Evolutionary conservation across 2,113 vertebrate species (phyloP), one percentile per base, ranked within the genome.

Genomic region (Phaethon lepturus): DNA sequence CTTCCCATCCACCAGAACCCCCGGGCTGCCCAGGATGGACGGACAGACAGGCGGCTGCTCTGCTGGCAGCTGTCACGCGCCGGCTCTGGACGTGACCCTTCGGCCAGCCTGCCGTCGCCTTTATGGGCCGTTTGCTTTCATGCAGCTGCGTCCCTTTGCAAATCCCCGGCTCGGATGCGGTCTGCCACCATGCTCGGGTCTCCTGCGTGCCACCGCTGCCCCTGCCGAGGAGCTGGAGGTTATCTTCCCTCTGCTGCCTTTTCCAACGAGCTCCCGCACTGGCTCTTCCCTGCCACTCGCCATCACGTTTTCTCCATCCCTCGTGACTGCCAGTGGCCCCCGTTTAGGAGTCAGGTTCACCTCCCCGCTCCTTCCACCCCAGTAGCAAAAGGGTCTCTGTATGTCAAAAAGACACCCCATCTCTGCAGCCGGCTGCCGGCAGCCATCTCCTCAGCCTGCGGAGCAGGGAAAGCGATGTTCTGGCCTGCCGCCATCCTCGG

Each of bases 181-280:
- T 44, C 89, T 67, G 69, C 73, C 63, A 53, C 62, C 60, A 24
- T 15, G 4, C 9, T 83, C 2, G 0, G 44, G 14, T 72, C 62
- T 68, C 53, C 53, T 0, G 2, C 71, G 49, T 7, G 74, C 52
- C 7, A 0, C 71, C 0, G 17, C 15, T 1, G 0, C 38, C 58
- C 35, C 90, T 31, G 44, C 20, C 9, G 1, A 72, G 67, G 63
- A 86, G 40, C 64, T 33, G 38, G 19, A 58, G 83, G 64, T 38
- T 81, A 49, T 89, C 85, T 88, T 88, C 50, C 24, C 88, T 58
- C 26, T 16, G 56, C 42, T 82, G 69, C 42, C 56, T 92, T 86
- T 82, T n/a, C 58, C 86, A 88, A 31, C 1, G 2, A 56, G 83
- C 60, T 90, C 42, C 84, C 3, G 5, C 74, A 47, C 11, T 1